Conservation (phyloP, 92 coral and sea anemone genomes). For the Diadumene lineata region DNA sequence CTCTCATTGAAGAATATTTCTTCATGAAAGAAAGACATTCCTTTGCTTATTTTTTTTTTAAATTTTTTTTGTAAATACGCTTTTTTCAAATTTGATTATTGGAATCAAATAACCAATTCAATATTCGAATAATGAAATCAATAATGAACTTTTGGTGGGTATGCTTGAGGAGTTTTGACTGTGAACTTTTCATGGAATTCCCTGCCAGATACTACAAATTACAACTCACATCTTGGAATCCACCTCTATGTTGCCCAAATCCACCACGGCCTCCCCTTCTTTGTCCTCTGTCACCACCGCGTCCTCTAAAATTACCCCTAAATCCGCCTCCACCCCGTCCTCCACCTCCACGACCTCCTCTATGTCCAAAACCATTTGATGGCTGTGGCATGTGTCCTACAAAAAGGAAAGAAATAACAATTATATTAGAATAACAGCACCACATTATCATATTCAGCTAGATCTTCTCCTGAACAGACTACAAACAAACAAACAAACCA, state of each 20-base stretch:
- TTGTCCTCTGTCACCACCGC: constrained; percentile 76
- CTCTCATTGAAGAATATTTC: too few relatives aligned
- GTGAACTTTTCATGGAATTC: not conserved
- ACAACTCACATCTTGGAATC: constrained; percentile 30
- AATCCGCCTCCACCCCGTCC: constrained; percentile 77
- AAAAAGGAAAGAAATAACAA: not conserved
- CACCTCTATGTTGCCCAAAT: constrained; percentile 65
- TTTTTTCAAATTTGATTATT: too few relatives aligned
- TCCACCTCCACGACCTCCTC: constrained; percentile 90
- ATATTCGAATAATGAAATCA: too few relatives aligned
- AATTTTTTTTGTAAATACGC: too few relatives aligned
- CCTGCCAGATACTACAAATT: not conserved
- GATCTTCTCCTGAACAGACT: too few relatives aligned
- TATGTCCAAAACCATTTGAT: constrained; percentile 65
- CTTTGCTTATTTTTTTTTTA: too few relatives aligned
- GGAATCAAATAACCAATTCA: too few relatives aligned
- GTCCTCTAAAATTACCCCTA: constrained; percentile 63
- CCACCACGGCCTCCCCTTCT: constrained; percentile 87
- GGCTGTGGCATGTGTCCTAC: constrained; percentile 58
- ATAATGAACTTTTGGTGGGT: not conserved
- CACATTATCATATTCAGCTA: too few relatives aligned
- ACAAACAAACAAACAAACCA: too few relatives aligned
- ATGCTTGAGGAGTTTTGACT: not conserved
- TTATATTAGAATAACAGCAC: too few relatives aligned
- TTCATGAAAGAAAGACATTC: too few relatives aligned